phyloP scores from a whole-genome alignment of 2,113 vertebrate species.

The Amblyornis subalaris region DNA sequence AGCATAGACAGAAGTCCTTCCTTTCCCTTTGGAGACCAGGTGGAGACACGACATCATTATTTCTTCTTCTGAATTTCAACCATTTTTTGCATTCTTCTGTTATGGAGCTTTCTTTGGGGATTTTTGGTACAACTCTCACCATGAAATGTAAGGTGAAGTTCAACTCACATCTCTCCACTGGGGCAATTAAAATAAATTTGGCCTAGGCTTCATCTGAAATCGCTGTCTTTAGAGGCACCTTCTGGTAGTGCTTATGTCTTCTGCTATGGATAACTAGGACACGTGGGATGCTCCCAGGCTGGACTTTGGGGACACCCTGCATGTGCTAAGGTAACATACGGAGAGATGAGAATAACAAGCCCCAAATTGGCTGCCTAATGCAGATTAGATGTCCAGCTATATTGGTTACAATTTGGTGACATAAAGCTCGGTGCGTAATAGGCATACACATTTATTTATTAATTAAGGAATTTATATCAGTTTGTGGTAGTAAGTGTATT shows the following conservation, averaged over 20 bases:
- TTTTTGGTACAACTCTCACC: not conserved
- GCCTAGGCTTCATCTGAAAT: not conserved
- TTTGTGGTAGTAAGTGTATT: not conserved
- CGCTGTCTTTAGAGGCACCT: not conserved
- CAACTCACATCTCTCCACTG: not conserved
- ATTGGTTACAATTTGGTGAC: not conserved
- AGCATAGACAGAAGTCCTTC: not conserved
- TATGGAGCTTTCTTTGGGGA: not conserved
- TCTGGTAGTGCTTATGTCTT: not conserved
- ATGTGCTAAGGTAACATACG: not conserved
- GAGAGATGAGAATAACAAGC: not conserved
- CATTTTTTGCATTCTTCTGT: not conserved
- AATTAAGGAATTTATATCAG: not conserved
- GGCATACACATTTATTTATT: not conserved
- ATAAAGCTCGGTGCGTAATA: not conserved
- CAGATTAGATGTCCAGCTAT: not conserved
- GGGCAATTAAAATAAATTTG: not conserved
- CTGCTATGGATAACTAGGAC: not conserved
- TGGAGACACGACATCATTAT: accelerated
- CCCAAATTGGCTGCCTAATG: not conserved
- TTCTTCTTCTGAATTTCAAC: not conserved
- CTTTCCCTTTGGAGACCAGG: not conserved
- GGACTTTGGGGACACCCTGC: not conserved
- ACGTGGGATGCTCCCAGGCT: not conserved
- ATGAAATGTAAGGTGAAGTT: not conserved